Evolutionary conservation across 2,888 invertebrate genomes (phyloP).

Genomic region (Tuta absoluta): DNA sequence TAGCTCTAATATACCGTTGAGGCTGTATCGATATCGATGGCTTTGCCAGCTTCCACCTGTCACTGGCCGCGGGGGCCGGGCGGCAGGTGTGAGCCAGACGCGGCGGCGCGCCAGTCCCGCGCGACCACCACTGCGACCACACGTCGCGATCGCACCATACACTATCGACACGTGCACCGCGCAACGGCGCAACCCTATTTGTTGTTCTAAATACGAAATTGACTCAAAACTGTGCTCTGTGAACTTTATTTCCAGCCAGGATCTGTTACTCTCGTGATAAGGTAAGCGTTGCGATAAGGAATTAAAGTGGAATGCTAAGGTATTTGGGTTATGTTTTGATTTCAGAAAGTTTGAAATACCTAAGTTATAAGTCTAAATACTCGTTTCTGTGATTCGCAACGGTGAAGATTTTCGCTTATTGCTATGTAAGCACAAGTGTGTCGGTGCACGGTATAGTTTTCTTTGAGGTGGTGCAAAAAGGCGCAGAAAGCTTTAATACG

Average conservation of each 20-base stretch:
- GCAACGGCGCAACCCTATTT: conserved; percentile 73
- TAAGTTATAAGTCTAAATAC: conserved; percentile 54
- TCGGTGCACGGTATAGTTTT: conserved; percentile 46
- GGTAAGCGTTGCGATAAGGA: not conserved
- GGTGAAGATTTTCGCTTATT: conserved; percentile 54
- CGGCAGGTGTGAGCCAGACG: conserved; percentile 75
- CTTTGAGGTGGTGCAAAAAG: conserved; percentile 25
- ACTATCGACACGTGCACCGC: conserved; percentile 72
- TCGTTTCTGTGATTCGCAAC: conserved; percentile 55
- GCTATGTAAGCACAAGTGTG: conserved; percentile 52
- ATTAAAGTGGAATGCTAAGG: conserved; percentile 29
- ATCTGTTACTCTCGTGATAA: conserved; percentile 34
- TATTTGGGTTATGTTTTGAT: conserved; percentile 63
- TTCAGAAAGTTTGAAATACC: conserved; percentile 49
- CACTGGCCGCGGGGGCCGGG: conserved; percentile 69
- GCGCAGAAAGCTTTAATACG: conserved; percentile 17
- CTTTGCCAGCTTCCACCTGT: conserved; percentile 52
- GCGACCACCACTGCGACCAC: conserved; percentile 64
- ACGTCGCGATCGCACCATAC: conserved; percentile 59
- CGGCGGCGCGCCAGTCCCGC: conserved; percentile 78
- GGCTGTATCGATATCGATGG: conserved; percentile 69
- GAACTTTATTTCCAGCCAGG: conserved; percentile 55
- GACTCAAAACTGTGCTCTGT: conserved; percentile 60
- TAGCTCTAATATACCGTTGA: conserved; percentile 32
- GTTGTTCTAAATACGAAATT: conserved; percentile 61